Evolutionary conservation across 2,797 vertebrate genomes (phyloP), one percentile per base, ranked within the genome.

Genomic region (Fundulus diaphanus): DNA sequence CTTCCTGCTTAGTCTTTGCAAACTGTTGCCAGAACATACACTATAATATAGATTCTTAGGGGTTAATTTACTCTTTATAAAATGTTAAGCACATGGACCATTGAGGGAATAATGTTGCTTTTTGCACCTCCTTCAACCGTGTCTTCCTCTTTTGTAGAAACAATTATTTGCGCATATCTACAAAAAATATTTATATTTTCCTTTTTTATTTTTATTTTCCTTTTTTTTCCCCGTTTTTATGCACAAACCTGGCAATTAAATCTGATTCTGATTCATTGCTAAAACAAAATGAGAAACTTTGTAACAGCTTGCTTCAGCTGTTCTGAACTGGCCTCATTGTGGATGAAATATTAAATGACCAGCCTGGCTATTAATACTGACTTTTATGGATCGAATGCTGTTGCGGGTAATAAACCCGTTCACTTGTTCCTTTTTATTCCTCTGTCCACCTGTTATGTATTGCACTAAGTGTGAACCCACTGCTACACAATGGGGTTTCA

Each of bases 331-430:
- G 87, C 92, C 90, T 92, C 78, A 84, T 91, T 91, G 89, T 82
- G 92, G 94, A 91, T 94, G 90, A 91, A 94, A 93, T 92, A 94
- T 95, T 92, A 94, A 96, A 92, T 72, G 76, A 73, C 88, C 76
- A 68, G 78, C 61, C 85, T 85, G 87, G 92, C 89, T 88, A 87
- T 90, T 94, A 92, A 90, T 90, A 84, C 81, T 88, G 90, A 92
- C 85, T 91, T 89, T 95, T 95, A 95, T 94, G 92, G 92, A 95
- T 95, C 85, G 91, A 91, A 83, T 82, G 87, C 92, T 93, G 91
- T 94, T 94, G 94, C 91, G 87, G 87, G 92, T 94, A 94, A 93
- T 94, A 91, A 85, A 91, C 87, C 77, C 78, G 89, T 93, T 94
- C 88, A 90, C 85, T 92, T 94, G 93, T 48, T 94, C 90, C 91